Evolutionary conservation across 2,888 invertebrate genomes (phyloP).

Genomic region (Pristionchus entomophagus): DNA sequence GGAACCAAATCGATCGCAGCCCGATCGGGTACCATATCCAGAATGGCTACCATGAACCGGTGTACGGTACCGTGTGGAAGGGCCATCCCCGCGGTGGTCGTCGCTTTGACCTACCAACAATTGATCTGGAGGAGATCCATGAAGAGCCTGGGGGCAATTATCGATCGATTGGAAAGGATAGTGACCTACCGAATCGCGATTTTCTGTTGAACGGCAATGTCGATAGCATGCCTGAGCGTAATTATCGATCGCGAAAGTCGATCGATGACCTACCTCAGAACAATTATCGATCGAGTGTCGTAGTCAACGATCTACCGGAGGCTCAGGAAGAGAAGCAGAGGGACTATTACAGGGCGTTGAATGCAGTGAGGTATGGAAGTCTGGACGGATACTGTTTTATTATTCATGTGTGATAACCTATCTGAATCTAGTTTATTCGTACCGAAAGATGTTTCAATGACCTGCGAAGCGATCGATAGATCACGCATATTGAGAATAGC

Average conservation of each 20-base stretch:
- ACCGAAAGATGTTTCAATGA: too few species aligned
- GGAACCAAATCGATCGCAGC: neutral
- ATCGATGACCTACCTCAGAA: neutral
- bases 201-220: neutral
- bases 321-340: neutral
- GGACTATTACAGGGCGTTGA: neutral
- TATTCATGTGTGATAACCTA: too few species aligned
- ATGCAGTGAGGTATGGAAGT: neutral
- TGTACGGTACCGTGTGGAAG: slow-evolving; percentile 29
- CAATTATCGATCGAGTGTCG: neutral
- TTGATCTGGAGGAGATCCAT: neutral
- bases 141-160: neutral
- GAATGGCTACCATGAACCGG: neutral
- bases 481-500: too few species aligned
- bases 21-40: neutral
- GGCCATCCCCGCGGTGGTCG: neutral
- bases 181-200: neutral
- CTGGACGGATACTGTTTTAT: too few species aligned
- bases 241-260: neutral
- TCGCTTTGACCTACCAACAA: neutral
- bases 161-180: neutral
- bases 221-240: neutral
- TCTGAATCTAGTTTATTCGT: too few species aligned
- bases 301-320: neutral
- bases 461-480: too few species aligned